Evolutionary conservation across 2,113 vertebrate genomes (phyloP).

Genomic region (Urocolius indicus): DNA sequence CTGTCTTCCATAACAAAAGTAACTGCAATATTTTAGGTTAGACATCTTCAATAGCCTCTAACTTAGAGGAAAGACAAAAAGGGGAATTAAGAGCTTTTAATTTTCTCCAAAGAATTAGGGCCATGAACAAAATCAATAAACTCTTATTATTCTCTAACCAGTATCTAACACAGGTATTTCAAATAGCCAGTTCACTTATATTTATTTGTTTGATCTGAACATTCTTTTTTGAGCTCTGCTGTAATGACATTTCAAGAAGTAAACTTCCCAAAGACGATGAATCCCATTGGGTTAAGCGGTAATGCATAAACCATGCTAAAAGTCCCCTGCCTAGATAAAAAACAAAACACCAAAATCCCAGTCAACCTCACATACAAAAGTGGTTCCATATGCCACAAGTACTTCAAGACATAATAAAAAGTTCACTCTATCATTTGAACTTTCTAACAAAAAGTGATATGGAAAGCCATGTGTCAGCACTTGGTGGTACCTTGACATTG

Average conservation of each 20-base stretch:
- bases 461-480: constrained; percentile 1
- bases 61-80: neutral
- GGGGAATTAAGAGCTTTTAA: neutral
- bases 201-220: neutral
- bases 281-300: neutral
- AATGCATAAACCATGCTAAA: neutral
- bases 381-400: neutral
- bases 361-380: neutral
- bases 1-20: neutral
- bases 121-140: neutral
- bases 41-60: neutral
- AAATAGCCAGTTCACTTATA: neutral
- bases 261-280: neutral
- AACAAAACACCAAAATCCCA: too few relatives aligned
- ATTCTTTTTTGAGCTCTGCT: neutral
- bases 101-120: neutral
- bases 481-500: neutral
- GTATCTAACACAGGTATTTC: neutral
- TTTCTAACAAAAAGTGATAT: neutral
- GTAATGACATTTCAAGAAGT: neutral
- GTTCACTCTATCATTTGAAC: neutral
- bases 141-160: neutral
- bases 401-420: neutral
- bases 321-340: neutral
- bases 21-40: neutral